Evolutionary conservation across 1,140 invertebrate species (phyloP), one percentile per base, ranked within the genome.

Genomic region (Scaptomyza hsui): DNA sequence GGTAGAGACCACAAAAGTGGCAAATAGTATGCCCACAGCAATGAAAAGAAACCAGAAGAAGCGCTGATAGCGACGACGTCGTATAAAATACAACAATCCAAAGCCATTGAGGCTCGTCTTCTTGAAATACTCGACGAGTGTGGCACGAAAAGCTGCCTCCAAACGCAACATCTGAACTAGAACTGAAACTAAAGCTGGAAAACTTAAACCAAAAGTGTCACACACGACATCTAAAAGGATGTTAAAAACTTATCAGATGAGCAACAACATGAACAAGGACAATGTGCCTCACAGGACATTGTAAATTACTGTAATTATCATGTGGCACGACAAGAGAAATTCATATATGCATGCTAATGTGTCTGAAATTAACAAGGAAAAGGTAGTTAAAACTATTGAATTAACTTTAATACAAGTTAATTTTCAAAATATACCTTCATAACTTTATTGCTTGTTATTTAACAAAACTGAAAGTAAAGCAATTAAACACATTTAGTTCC

Each of bases 81-180:
- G 51, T 10, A 88, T 64, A 24, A 78, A 88, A 35, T 88, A 88
- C 9, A 86, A 41, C 44, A 86, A 16, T 0, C 82, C 77, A 18
- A 86, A 86, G 6, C 81, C 81, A 69, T 86, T 88, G 13, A 86
- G 74, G 24, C 82, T 86, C 10, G 81, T 86, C 53, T 78, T 78
- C 5, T 64, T 72, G 49, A 88, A 86, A 42, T 81, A 86, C 53
- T 86, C 82, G n/a, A 86, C 74, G 24, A 74, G 61, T 2, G 81
- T 86, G 3, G 6, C 29, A 1, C 29, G 60, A 21, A 53, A 12
- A 5, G 75, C 63, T 59, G 62, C 68, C 12, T 32, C 12, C 35
- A 62, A 12, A 24, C 76, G 74, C 32, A 82, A 74, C 81, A 86
- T 88, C 64, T 24, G 10, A 26, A 12, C 5, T 2, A 5, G 1